Evolutionary conservation across 2,113 vertebrate species (phyloP).

Genomic region (Halichoeres trimaculatus): DNA sequence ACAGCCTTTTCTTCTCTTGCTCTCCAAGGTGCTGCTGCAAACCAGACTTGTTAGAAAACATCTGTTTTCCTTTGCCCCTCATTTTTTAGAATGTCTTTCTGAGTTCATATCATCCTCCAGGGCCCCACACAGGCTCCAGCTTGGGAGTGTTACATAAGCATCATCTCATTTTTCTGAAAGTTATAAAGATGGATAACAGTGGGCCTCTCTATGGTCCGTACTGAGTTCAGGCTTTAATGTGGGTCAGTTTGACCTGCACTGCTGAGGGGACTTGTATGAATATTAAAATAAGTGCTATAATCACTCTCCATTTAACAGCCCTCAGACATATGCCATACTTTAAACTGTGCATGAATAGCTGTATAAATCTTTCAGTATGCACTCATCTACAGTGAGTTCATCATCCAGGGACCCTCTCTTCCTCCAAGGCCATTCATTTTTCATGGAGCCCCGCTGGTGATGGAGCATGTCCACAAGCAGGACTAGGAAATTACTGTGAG

Average conservation of each 20-base stretch:
- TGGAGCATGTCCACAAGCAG: constrained; percentile 51
- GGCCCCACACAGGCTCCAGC: not conserved
- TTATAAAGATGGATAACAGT: constrained; percentile 6
- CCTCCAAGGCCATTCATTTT: constrained; percentile 71
- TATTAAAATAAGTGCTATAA: constrained; percentile 66
- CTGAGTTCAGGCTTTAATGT: not conserved
- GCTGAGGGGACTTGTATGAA: constrained; percentile 37
- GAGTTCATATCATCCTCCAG: not conserved
- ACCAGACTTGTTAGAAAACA: not conserved
- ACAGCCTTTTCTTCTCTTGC: not conserved
- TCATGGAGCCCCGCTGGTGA: constrained; percentile 59
- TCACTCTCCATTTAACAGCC: constrained; percentile 62
- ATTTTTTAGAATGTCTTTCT: not conserved
- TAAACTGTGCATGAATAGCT: constrained; percentile 74
- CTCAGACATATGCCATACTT: constrained; percentile 63
- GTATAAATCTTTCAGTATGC: constrained; percentile 77
- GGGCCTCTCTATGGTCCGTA: not conserved
- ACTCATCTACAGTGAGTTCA: constrained; percentile 74
- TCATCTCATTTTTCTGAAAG: not conserved
- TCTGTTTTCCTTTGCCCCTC: not conserved
- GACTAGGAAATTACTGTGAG: constrained; percentile 55
- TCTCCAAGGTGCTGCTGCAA: not conserved
- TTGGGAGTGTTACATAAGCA: not conserved
- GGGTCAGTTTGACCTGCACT: constrained; percentile 35
- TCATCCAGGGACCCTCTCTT: constrained; percentile 68